Conservation (phyloP, 2,888 invertebrate genomes). For the Diaperis boleti region DNA sequence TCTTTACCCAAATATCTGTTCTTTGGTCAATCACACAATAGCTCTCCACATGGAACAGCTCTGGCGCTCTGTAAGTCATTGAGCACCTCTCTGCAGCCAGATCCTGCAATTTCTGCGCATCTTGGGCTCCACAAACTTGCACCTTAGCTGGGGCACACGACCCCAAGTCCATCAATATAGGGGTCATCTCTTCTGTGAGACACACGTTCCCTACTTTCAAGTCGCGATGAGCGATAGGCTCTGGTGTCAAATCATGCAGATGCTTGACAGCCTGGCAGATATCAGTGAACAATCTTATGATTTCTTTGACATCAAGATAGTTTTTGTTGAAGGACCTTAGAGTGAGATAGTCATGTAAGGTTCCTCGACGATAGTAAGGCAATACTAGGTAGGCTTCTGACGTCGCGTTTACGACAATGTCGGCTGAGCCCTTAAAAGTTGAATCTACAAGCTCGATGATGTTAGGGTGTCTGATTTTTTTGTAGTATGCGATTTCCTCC, state of each 20-base stretch:
- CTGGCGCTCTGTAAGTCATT: constrained; percentile 90
- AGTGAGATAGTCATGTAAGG: constrained; percentile 78
- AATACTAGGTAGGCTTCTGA: constrained; percentile 81
- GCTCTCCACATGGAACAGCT: constrained; percentile 87
- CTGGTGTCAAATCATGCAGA: constrained; percentile 79
- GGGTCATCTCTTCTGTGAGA: constrained; percentile 76
- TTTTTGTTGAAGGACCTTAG: constrained; percentile 71
- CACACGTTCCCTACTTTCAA: constrained; percentile 89
- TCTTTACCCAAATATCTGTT: constrained; percentile 85
- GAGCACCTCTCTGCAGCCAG: constrained; percentile 86
- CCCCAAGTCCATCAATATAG: constrained; percentile 88
- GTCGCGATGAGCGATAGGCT: constrained; percentile 85
- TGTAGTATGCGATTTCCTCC: constrained; percentile 81
- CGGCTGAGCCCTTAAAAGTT: constrained; percentile 73
- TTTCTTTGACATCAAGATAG: constrained; percentile 74
- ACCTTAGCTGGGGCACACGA: constrained; percentile 75
- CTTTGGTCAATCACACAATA: constrained; percentile 85
- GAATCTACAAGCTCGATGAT: constrained; percentile 80
- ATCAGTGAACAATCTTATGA: constrained; percentile 77
- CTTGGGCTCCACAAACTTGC: constrained; percentile 75
- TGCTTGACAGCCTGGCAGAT: constrained; percentile 81
- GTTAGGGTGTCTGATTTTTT: constrained; percentile 77
- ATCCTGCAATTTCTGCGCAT: constrained; percentile 81
- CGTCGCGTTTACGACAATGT: constrained; percentile 76
- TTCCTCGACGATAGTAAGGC: constrained; percentile 84